Conservation (phyloP, 2,888 invertebrate genomes). For the Nesidiocoris tenuis region DNA sequence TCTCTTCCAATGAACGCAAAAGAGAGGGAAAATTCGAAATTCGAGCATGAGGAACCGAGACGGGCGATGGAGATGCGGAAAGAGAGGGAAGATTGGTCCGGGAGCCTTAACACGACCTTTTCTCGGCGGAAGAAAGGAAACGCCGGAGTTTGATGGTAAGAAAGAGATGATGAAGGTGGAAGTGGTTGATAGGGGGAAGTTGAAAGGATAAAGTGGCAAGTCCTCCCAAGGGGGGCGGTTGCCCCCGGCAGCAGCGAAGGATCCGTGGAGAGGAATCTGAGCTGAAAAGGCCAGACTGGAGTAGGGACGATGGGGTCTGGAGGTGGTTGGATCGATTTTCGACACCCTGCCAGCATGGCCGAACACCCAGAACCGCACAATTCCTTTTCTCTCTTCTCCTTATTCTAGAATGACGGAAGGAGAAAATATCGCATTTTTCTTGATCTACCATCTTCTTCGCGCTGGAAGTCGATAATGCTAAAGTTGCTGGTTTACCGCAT, state of each 20-base stretch:
- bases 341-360: constrained; percentile 36
- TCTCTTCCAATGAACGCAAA: neutral
- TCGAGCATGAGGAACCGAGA: neutral
- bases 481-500: no score
- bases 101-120: constrained; percentile 27
- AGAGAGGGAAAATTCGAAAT: neutral
- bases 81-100: constrained; percentile 34
- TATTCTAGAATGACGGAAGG: neutral
- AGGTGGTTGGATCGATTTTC: constrained; percentile 29
- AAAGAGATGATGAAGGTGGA: neutral
- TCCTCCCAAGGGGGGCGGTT: constrained; percentile 22
- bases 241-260: neutral
- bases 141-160: neutral
- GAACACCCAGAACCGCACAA: constrained; percentile 18
- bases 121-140: constrained; percentile 15
- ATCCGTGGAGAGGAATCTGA: constrained; percentile 38
- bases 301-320: neutral
- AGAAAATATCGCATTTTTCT: neutral
- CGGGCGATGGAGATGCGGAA: neutral
- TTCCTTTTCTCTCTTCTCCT: neutral
- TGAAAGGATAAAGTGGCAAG: constrained; percentile 41
- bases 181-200: constrained; percentile 4
- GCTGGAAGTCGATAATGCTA: no score
- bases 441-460: neutral
- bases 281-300: constrained; percentile 1